A percentile compares a stretch with the other conserved stretches of the same genome.
These are phyloP conservation scores for Anomalospiza imberbis DNA, from an alignment of 2,797 vertebrate species.

Conservation along the genomic window DNA sequence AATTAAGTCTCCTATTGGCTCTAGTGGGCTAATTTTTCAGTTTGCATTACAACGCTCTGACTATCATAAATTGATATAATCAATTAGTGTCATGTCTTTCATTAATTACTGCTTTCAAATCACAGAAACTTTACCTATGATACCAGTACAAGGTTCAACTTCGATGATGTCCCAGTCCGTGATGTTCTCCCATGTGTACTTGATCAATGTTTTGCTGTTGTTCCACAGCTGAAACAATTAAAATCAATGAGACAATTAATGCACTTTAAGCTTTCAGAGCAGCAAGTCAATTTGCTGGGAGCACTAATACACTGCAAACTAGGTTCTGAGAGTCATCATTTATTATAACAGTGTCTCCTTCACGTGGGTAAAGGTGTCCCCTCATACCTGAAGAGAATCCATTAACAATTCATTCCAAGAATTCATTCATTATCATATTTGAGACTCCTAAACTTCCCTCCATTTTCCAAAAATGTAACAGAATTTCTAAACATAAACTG, in stretches of 20 bases:
- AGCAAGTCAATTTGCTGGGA: not conserved
- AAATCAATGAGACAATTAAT: not conserved
- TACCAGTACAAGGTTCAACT: conserved; percentile 83
- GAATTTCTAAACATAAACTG: not conserved
- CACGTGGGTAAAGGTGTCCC: not conserved
- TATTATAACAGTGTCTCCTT: not conserved
- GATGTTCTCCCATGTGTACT: conserved; percentile 83
- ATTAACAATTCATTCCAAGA: not conserved
- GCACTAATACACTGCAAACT: not conserved
- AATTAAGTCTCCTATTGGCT: not conserved
- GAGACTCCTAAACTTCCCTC: fast-evolving
- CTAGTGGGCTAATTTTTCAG: not conserved
- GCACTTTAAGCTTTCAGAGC: not conserved
- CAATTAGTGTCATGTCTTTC: not conserved
- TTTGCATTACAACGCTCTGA: not conserved
- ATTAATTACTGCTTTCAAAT: not conserved
- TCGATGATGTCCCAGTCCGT: conserved; percentile 78
- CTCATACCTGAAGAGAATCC: not conserved
- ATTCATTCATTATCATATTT: not conserved
- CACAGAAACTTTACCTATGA: conserved; percentile 79
- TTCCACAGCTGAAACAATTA: conserved; percentile 89
- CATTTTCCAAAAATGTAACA: not conserved
- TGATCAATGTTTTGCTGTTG: conserved; percentile 84
- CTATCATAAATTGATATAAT: not conserved
- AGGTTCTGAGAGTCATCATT: not conserved